Evolutionary conservation across 30 jellyfish, hydroid and myxozoan species (phyloP), one percentile per base, ranked within the genome.

Genomic region (Cassiopea xamachana): DNA sequence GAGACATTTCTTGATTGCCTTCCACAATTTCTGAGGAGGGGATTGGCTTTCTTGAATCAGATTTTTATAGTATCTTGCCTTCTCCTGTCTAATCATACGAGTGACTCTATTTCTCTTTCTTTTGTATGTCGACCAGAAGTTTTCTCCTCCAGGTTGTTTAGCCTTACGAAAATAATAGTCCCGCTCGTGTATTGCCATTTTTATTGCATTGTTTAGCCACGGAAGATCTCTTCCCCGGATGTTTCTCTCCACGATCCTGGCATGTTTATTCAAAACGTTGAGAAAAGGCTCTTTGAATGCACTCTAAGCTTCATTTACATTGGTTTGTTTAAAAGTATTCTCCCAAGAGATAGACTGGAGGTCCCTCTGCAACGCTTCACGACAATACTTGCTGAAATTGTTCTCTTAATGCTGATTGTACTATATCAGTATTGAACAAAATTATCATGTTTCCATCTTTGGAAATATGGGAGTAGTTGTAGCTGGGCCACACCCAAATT

Each of bases 11-110:
- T 79, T 88, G 16, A 88, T 67, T 79, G 87, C 86, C 55, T 79
- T 88, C 96, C 96, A 88, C 70, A 88, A 69, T 2, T 80, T 92
- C 73, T 70, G 69, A 67, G 96, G 96, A 78, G 79, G 1, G 9
- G 79, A 46, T 79, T 69, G 19, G 74, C 18, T 69, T 88, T 88
- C 96, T 70, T 69, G 79, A 68, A 88, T 68, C 80, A 88, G 77
- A 19, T 18, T 39, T 44, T 80, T 64, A 27, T n/a, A 44, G 72
- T 86, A 80, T 45, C 60, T 86, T 27, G 91, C 92, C 58, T 86
- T 86, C 77, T 83, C 89, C 39, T 10, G 46, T 46, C 93, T 83
- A 9, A 86, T 50, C 71, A 17, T 50, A 55, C 27, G 9, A 9
- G 91, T 86, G 83, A 86, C 92, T n/a, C 91, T 14, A 62, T 84